Evolutionary conservation across 2,797 vertebrate genomes (phyloP).

Genomic region (Vireo griseus): DNA sequence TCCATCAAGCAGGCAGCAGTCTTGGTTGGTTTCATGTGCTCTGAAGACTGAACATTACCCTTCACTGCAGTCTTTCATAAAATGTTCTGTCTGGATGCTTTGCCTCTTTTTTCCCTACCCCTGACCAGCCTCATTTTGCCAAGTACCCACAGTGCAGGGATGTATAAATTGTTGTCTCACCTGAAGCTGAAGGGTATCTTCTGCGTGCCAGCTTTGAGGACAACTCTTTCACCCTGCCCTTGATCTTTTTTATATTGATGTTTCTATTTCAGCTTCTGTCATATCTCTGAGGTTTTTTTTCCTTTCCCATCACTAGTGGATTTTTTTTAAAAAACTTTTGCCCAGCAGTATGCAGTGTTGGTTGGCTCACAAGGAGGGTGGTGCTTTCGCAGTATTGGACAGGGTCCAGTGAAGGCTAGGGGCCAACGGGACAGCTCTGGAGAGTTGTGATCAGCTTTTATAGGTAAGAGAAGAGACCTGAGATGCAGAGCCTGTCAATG

Average conservation of each 20-base stretch:
- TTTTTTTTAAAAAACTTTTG: neutral
- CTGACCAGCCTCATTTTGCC: neutral
- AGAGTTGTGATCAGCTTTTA: neutral
- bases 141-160: neutral
- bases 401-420: neutral
- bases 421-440: neutral
- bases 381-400: neutral
- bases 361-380: neutral
- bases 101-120: neutral
- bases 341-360: accelerated
- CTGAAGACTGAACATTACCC: neutral
- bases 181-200: neutral
- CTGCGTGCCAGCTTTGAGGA: accelerated
- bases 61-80: neutral
- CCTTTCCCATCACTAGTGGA: neutral
- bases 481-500: neutral
- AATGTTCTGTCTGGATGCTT: neutral
- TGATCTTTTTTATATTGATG: neutral
- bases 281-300: neutral
- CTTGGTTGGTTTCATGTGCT: neutral
- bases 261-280: neutral
- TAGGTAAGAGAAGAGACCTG: neutral
- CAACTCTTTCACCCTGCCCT: neutral
- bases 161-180: neutral
- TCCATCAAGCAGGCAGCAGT: neutral